Conservation (phyloP, 1,140 invertebrate genomes). For the Pogonognathellus flavescens region DNA sequence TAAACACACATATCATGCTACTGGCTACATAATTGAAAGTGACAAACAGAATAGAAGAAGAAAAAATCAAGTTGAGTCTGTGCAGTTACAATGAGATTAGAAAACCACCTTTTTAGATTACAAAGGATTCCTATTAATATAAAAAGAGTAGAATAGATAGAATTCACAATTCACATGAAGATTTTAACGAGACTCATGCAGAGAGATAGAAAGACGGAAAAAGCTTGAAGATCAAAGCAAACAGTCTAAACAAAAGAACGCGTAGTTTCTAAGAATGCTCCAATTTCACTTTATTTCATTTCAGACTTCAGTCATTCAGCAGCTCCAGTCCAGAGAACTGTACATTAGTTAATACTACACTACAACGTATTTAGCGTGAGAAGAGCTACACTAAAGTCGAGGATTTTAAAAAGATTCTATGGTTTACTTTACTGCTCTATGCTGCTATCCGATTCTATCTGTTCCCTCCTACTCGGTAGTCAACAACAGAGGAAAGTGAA, state of each 20-base stretch:
- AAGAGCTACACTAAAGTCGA: too few species aligned
- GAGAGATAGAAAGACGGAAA: neutral
- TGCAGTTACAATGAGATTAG: neutral
- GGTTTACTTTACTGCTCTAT: too few species aligned
- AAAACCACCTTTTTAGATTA: neutral
- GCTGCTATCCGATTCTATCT: too few species aligned
- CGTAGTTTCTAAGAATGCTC: slow-evolving; percentile 4
- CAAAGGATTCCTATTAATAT: slow-evolving; percentile 13
- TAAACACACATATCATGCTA: neutral
- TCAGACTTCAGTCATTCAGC: neutral
- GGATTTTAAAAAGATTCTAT: too few species aligned
- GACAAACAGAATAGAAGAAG: neutral
- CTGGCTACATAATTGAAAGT: neutral
- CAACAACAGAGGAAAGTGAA: neutral
- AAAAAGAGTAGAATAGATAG: neutral
- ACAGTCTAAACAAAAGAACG: neutral
- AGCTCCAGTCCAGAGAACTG: neutral
- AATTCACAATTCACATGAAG: slow-evolving; percentile 21
- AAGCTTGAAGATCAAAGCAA: slow-evolving; percentile 9
- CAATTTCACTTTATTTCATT: neutral
- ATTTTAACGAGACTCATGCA: neutral
- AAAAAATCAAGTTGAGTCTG: neutral
- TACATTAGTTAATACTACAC: too few species aligned
- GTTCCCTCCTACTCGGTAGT: neutral
- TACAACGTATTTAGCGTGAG: too few species aligned